A percentile compares a stretch with the other conserved stretches of the same genome.
These are phyloP conservation scores for Nyctibius grandis DNA, from an alignment of 2,797 vertebrate species.

Conservation along the genomic window DNA sequence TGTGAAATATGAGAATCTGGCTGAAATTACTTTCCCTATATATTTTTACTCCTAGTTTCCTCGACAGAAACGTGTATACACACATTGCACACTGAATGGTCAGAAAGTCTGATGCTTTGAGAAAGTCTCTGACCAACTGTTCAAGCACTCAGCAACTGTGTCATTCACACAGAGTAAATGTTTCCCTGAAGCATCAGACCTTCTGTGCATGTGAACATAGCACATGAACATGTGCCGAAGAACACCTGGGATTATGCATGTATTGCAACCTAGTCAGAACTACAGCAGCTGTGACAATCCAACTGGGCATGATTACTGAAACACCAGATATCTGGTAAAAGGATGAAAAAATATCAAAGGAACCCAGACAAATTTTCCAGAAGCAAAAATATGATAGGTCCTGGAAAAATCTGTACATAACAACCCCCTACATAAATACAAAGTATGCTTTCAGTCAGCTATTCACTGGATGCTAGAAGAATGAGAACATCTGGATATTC, in stretches of 20 bases:
- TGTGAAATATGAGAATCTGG: neutral
- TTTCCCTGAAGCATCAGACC: conserved; percentile 30
- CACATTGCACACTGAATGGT: neutral
- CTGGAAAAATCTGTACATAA: neutral
- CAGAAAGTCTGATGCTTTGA: neutral
- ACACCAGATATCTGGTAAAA: neutral
- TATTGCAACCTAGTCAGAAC: neutral
- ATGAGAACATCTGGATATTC: neutral
- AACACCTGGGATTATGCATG: neutral
- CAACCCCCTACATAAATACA: neutral
- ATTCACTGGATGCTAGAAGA: neutral
- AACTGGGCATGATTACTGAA: neutral
- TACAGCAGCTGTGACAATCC: neutral
- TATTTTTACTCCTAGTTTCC: conserved; percentile 5
- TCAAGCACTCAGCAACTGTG: neutral
- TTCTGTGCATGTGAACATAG: neutral
- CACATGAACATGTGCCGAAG: neutral
- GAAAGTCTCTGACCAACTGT: neutral
- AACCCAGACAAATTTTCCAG: neutral
- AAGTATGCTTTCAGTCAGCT: neutral
- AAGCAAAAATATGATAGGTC: neutral
- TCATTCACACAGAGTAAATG: neutral
- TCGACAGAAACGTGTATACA: neutral
- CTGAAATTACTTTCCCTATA: neutral
- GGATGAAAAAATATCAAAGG: neutral